Evolutionary conservation across 2,888 invertebrate genomes (phyloP), one percentile per base, ranked within the genome.

Genomic region (Hirtodrosophila alboralis): DNA sequence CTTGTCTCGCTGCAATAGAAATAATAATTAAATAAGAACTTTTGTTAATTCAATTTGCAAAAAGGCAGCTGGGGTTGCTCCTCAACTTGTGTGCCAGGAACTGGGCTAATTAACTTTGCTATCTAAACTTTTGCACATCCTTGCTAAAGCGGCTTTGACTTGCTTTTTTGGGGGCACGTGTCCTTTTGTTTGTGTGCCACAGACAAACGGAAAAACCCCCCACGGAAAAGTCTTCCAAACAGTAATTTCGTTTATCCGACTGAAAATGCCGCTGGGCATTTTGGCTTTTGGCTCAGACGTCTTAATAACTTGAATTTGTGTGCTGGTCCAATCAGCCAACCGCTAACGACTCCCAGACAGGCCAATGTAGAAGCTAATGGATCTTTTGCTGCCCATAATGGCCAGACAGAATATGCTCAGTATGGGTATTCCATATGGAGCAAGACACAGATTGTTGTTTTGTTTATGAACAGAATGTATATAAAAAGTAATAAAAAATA

Each of bases 1-100:
- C 91, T 93, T 0, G 95, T 93, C 81, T 96, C 96, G 84, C 96
- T 96, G 92, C 37, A 67, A 53, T 9, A 44, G 28, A 60, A 51
- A 27, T 33, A 37, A 34, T 47, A 30, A 38, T 23, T 10, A 37
- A 65, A 12, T 52, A 34, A 31, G 21, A 56, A 58, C 27, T 33
- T 31, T 30, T 7, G 38, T 62, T 69, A 69, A 40, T 59, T 76
- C 36, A 65, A 52, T 48, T 56, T 53, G 40, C 41, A 30, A 48
- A 60, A n/a, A n/a, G n/a, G 57, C 57, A 43, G 34, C 23, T 34
- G 52, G n/a, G n/a, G n/a, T n/a, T n/a, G 36, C 16, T 28, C 5
- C n/a, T n/a, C n/a, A n/a, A n/a, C n/a, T n/a, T n/a, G n/a, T n/a
- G n/a, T n/a, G 62, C 40, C 37, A 41, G 31, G 43, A 76, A 67